Evolutionary conservation across 2,113 vertebrate species (phyloP).

Genomic region (Macaca fascicularis): T2T-MFA8v1.1 NC_088391.1:33696501-33697000

Average conservation of each 20-base stretch:
- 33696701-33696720: not conserved
- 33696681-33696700: not conserved
- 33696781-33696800: not conserved
- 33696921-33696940: not conserved
- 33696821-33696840: not conserved
- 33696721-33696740: not conserved
- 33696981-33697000: not conserved
- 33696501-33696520: conserved; percentile 42
- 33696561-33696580: not conserved
- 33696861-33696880: not conserved
- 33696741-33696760: not conserved
- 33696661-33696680: not conserved
- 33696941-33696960: conserved; percentile 18
- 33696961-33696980: conserved; percentile 44
- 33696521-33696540: conserved; percentile 27
- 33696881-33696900: not conserved
- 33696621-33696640: not conserved
- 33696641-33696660: not conserved
- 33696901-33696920: not conserved
- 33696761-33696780: not conserved
- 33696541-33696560: not conserved
- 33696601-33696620: not conserved
- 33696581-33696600: not conserved
- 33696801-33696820: not conserved
- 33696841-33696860: not conserved